A percentile compares a stretch with the other conserved stretches of the same genome.
Conservation (phyloP, 2,797 vertebrate genomes). For the Trachurus trachurus region DNA sequence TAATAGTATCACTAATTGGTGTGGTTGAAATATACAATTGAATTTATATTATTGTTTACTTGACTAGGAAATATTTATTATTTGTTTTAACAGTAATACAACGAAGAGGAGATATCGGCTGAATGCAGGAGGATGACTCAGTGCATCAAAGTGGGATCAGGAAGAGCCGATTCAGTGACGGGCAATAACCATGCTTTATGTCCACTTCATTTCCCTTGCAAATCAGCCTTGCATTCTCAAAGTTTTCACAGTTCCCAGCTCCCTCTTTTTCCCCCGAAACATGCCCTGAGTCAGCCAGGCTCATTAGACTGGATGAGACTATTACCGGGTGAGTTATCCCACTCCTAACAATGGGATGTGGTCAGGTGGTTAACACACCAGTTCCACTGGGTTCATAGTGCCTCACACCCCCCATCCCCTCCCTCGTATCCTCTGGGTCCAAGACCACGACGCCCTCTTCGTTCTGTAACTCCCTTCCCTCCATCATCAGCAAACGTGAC, state of each 20-base stretch:
- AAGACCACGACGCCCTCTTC: conserved; percentile 51
- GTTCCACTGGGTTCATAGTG: conserved; percentile 65
- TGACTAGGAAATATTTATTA: not conserved
- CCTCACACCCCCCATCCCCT: conserved; percentile 19
- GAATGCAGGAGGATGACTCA: not conserved
- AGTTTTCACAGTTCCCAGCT: conserved; percentile 75
- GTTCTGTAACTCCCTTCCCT: conserved; percentile 52
- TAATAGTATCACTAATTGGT: not conserved
- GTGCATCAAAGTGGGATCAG: conserved; percentile 64
- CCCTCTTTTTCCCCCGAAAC: conserved; percentile 51
- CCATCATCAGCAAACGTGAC: conserved; percentile 65
- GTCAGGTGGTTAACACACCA: conserved; percentile 70
- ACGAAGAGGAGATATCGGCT: not conserved
- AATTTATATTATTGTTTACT: not conserved
- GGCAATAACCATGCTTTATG: conserved; percentile 76
- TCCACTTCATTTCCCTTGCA: conserved; percentile 88
- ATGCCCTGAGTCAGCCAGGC: conserved; percentile 73
- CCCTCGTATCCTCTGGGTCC: conserved; percentile 48
- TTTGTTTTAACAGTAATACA: not conserved
- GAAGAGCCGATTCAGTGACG: conserved; percentile 55
- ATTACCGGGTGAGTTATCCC: conserved; percentile 72
- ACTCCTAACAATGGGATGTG: conserved; percentile 75
- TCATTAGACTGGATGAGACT: conserved; percentile 81
- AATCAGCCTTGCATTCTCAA: conserved; percentile 82
- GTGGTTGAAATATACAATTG: conserved; percentile 9